Conservation (phyloP, 2,113 vertebrate genomes). For the Labrus mixtus region DNA sequence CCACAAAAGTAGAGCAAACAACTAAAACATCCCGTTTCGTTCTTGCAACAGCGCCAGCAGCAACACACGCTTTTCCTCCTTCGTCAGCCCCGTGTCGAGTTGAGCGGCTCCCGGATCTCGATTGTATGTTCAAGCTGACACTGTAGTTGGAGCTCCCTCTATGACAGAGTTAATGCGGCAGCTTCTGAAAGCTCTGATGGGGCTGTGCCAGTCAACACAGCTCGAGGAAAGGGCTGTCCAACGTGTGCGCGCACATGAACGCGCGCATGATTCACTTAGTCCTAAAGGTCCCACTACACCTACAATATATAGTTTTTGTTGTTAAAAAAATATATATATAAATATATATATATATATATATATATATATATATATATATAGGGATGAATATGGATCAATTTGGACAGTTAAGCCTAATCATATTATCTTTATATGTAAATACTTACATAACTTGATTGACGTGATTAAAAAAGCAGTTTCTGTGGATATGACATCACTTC, state of each 20-base stretch:
- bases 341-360: too few relatives aligned
- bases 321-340: too few relatives aligned
- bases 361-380: too few relatives aligned
- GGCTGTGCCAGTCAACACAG: background rate
- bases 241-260: background rate
- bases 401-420: too few relatives aligned
- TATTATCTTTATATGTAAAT: too few relatives aligned
- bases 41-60: background rate
- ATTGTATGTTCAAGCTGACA: constrained; percentile 9
- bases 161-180: background rate
- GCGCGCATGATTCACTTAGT: background rate
- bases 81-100: background rate
- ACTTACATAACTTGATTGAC: too few relatives aligned
- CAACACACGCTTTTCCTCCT: background rate
- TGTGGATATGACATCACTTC: too few relatives aligned
- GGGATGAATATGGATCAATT: too few relatives aligned
- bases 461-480: too few relatives aligned
- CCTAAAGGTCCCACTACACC: too few relatives aligned
- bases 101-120: constrained; percentile 60
- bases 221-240: constrained; percentile 5
- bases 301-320: too few relatives aligned
- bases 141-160: constrained; percentile 5
- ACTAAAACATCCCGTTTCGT: constrained; percentile 5
- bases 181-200: background rate
- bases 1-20: background rate